Evolutionary conservation across 2,797 vertebrate genomes (phyloP), one percentile per base, ranked within the genome.

Genomic region (Microctenopoma steveboyesi): DNA sequence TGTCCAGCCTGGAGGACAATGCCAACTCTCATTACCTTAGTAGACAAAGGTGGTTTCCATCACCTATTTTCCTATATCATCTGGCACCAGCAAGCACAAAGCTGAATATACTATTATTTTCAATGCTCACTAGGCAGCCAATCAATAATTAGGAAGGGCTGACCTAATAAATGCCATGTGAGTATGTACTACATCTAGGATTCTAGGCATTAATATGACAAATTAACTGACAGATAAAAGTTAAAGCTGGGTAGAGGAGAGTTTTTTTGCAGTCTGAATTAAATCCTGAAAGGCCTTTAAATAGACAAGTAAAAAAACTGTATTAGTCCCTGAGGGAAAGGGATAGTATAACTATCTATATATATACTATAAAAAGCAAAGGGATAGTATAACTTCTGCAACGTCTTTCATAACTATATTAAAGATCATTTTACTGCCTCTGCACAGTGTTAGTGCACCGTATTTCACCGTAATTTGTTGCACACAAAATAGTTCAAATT

Each of bases 401-500:
- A 3, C 2, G 11, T 54, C 39, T 56, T 65, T 39, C 5, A 72
- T 33, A 64, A 10, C 37, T 39, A 12, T 39, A 39, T 12, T 39
- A 39, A 39, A 39, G 45, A 5, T 28, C 18, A 25, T 27, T 63
- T 73, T 28, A 61, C 35, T 18, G 33, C 27, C 43, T 48, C 10
- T 13, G 25, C 45, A 37, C 37, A 28, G 8, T 45, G n/a, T 9
- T 18, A 8, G 5, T 45, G 60, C 13, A 40, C 47, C 65, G 48
- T 43, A 69, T 18, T 18, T 18, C 18, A 18, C 18, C 18, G 18
- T 18, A 49, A 18, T 45, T 55, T 45, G 33, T 28, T 37, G 30
- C 39, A 64, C 68, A 37, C 46, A 45, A 66, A 2, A 7, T 42
- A 55, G 39, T 69, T 71, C 66, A 25, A 55, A 64, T 77, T 58